Evolutionary conservation across 2,113 vertebrate species (phyloP).

Genomic region (Columbina picui): DNA sequence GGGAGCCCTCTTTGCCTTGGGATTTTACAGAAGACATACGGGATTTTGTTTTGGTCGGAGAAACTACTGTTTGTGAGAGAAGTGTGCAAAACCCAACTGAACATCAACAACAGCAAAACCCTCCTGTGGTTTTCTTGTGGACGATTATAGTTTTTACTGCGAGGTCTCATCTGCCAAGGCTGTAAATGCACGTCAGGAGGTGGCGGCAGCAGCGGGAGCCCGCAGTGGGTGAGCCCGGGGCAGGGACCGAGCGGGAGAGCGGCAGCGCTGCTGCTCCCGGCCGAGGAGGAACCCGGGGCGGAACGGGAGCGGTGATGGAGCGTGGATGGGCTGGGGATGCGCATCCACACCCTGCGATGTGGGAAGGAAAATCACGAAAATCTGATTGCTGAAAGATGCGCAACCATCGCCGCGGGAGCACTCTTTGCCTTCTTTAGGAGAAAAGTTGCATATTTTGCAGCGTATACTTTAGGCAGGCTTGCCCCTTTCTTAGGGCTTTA

Average conservation of each 20-base stretch:
- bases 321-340: neutral
- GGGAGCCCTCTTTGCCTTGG: neutral
- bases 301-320: accelerated
- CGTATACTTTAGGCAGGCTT: neutral
- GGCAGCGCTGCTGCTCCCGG: neutral
- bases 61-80: neutral
- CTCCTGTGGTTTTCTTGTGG: neutral
- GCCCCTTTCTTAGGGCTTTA: neutral
- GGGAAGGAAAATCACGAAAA: neutral
- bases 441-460: accelerated
- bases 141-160: accelerated
- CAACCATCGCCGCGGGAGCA: accelerated
- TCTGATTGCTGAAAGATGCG: neutral
- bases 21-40: neutral
- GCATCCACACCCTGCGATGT: accelerated
- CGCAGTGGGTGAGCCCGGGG: neutral
- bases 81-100: neutral
- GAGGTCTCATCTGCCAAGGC: accelerated
- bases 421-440: neutral
- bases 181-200: accelerated
- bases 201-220: neutral
- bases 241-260: neutral
- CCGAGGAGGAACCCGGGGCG: accelerated
- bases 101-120: accelerated
- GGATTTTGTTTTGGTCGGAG: neutral